phyloP scores from a whole-genome alignment of 2,113 vertebrate species.

The Psettodes erumei region DNA sequence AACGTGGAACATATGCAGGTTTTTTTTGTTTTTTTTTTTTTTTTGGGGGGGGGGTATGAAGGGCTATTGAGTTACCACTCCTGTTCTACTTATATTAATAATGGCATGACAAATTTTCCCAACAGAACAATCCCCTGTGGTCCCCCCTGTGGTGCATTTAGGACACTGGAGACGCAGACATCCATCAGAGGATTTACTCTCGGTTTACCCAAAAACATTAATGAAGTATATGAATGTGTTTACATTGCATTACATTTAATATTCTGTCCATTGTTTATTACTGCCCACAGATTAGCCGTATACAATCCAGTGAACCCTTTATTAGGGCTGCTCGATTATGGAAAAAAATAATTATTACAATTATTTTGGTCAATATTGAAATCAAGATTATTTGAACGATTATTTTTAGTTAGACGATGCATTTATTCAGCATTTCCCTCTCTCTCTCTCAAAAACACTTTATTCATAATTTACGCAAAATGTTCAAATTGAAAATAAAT shows the following conservation, averaged over 20 bases:
- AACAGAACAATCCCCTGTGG: conserved; percentile 33
- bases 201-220: not conserved
- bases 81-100: conserved; percentile 43
- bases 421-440: too few species aligned
- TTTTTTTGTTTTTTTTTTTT: conserved; percentile 25
- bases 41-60: too few species aligned
- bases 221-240: not conserved
- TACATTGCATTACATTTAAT: not conserved
- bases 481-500: too few species aligned
- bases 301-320: not conserved
- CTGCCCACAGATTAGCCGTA: not conserved
- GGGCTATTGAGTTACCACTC: conserved; percentile 48
- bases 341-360: too few species aligned
- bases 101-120: conserved; percentile 12
- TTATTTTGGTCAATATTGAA: too few species aligned
- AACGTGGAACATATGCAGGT: conserved; percentile 60
- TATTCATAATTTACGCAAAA: too few species aligned
- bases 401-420: too few species aligned
- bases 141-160: not conserved
- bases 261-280: not conserved
- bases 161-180: not conserved
- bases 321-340: too few species aligned
- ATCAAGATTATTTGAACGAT: too few species aligned
- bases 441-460: too few species aligned
- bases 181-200: not conserved